Base-by-base conservation (phyloP, 2,888 invertebrate species). In the Leucophenga maculata region DNA sequence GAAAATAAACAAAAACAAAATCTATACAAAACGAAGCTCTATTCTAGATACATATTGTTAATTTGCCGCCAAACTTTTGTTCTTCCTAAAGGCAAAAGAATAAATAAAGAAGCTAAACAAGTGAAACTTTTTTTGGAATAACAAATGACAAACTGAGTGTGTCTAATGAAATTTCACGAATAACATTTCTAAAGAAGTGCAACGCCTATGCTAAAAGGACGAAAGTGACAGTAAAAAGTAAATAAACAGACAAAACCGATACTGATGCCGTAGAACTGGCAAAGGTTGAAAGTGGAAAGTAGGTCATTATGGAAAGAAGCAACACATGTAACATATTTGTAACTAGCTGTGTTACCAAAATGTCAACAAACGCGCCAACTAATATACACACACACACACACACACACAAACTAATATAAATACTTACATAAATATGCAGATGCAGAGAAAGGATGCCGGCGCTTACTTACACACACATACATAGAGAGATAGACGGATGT, bases 321-420 rank as follows among this genome's bases (percentile, higher is more conserved):
- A 60, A 60, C 60, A 60, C 39, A 60, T 60, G 57, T 26, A 11
- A 1, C 1, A 11, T 39, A 39, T 11, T 39, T 39, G 39, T 11
- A 39, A 6, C 39, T 39, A 39, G 16, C 2, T 54, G 14, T 39
- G 26, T 57, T 57, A 39, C 39, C 60, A 60, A 60, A 60, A 60
- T 39, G 60, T 60, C 60, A 60, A 60, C 1, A 57, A 57, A 57
- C 18, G 31, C 48, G 20, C 13, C n/a, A 14, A 9, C 11, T n/a
- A n/a, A n/a, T n/a, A n/a, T n/a, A n/a, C n/a, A n/a, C n/a, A n/a
- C n/a, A n/a, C 1, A 13, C 50, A 22, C 65, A 69, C 46, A 18
- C 62, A 48, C 66, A 54, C 59, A 67, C 55, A 46, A 16, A 26
- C 44, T 69, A 72, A 77, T 77, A 69, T 72, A 74, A 73, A 65